Evolutionary conservation across 2,888 invertebrate species (phyloP), one percentile per base, ranked within the genome.

Genomic region (Leucoptera coffeella): DNA sequence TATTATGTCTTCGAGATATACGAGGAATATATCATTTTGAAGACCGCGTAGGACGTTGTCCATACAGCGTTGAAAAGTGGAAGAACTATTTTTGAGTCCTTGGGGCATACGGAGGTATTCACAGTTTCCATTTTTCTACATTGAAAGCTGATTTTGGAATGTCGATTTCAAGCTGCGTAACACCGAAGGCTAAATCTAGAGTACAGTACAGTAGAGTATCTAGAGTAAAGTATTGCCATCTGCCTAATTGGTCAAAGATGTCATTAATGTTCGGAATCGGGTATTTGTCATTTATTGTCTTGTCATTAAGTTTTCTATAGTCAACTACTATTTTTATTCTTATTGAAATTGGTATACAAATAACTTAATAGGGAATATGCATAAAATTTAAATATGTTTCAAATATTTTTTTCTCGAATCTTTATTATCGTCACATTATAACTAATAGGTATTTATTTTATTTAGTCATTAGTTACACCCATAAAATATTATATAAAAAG

Each of bases 1-100:
- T 4, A 48, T 32, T 1, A 48, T 41, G 21, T 48, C 47, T 23
- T 47, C 47, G 1, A 45, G 12, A 23, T 47, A 47, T 1, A 41
- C 40, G 1, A 40, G 15, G 15, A 40, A 39, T 1, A 32, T 32
- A 5, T 25, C 23, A 8, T 37, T 33, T 22, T 35, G 33, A 6
- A 48, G 27, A 4, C 35, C 39, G 27, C 28, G 30, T 4, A 49
- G 29, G 1, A 47, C 35, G n/a, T 39, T 37, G 23, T 47, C 41
- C 38, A 46, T 39, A 1, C 41, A 34, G 12, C 41, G 14, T 25
- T 45, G 42, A 32, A 45, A 46, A 1, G 39, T 39, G 2, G 39
- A 34, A 7, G 23, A 39, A 43, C 28, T 43, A 38, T 14, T n/a
- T n/a, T n/a, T n/a, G n/a, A n/a, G n/a, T n/a, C n/a, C n/a, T n/a